phyloP scores from a whole-genome alignment of 1,140 invertebrate species.

The Panagrolaimus sp. region DNA sequence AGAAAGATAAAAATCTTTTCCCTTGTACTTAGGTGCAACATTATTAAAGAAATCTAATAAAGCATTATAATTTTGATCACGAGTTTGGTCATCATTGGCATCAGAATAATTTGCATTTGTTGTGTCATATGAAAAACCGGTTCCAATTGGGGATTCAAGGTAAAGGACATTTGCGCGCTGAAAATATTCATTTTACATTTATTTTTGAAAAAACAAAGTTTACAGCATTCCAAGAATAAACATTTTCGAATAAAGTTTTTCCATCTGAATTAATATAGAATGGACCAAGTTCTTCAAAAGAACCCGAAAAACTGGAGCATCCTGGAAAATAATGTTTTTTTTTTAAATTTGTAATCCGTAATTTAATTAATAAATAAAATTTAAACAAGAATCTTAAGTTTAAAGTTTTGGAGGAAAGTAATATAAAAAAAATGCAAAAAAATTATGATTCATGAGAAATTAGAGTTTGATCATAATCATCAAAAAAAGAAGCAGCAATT shows the following conservation, averaged over 20 bases:
- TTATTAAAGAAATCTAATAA: conserved; percentile 34
- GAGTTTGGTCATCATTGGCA: conserved; percentile 31
- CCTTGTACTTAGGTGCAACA: conserved; percentile 17
- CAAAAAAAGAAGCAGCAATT: no score
- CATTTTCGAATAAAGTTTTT: conserved; percentile 60
- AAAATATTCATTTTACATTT: conserved; percentile 6
- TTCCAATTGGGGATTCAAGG: conserved; percentile 48
- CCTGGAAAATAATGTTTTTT: conserved; percentile 58
- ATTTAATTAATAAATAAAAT: conserved; percentile 60
- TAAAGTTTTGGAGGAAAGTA: background rate
- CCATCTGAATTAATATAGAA: conserved; percentile 59
- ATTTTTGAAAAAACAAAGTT: conserved; percentile 20
- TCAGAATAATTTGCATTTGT: conserved; percentile 16
- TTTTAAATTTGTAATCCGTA: conserved; percentile 57
- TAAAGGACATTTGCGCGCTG: conserved; percentile 39
- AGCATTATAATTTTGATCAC: conserved; percentile 30
- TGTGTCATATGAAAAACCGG: conserved; percentile 47
- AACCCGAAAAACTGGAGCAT: conserved; percentile 63
- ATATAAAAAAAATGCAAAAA: conserved; percentile 6
- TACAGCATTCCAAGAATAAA: conserved; percentile 62
- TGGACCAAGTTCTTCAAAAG: conserved; percentile 64
- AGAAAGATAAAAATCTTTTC: conserved; percentile 18
- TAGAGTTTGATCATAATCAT: no score
- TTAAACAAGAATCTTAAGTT: background rate
- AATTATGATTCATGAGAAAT: conserved; percentile 1